These are phyloP conservation scores for Hypomesus transpacificus DNA, from an alignment of 2,113 vertebrate species.

Conservation along the genomic window DNA sequence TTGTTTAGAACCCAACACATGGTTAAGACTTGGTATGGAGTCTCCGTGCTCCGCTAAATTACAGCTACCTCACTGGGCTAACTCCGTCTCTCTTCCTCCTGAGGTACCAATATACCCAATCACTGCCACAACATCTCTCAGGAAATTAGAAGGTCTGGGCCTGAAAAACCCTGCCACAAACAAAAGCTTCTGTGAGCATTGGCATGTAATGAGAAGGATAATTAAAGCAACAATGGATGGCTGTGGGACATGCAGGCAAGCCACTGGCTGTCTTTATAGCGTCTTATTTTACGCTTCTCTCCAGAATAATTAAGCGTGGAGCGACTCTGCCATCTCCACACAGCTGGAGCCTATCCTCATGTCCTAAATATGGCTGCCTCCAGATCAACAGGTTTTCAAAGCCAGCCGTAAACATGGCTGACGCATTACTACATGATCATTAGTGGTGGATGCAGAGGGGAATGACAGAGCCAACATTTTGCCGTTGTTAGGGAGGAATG, in stretches of 20 bases:
- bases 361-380: conserved; percentile 28
- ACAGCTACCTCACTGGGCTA: conserved; percentile 2
- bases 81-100: not conserved
- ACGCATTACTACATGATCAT: conserved; percentile 22
- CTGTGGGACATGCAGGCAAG: conserved; percentile 26
- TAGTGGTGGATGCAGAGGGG: conserved; percentile 18
- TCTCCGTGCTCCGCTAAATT: conserved; percentile 35
- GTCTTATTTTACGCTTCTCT: conserved; percentile 28
- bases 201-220: conserved; percentile 28
- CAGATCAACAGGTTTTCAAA: conserved; percentile 29
- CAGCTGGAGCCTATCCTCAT: conserved; percentile 36
- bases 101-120: not conserved
- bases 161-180: conserved; percentile 16
- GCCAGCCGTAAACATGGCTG: conserved; percentile 34
- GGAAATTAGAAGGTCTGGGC: conserved; percentile 18
- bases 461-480: not conserved
- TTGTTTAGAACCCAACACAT: conserved; percentile 18
- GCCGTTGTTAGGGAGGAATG: conserved; percentile 2
- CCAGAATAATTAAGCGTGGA: conserved; percentile 31
- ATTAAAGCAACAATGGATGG: conserved; percentile 39
- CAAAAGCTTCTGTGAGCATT: conserved; percentile 18
- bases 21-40: conserved; percentile 36
- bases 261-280: conserved; percentile 25
- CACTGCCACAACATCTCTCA: not conserved
- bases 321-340: conserved; percentile 8